Conservation (phyloP, 2,888 invertebrate species). For the Liposcelis brunnea region DNA sequence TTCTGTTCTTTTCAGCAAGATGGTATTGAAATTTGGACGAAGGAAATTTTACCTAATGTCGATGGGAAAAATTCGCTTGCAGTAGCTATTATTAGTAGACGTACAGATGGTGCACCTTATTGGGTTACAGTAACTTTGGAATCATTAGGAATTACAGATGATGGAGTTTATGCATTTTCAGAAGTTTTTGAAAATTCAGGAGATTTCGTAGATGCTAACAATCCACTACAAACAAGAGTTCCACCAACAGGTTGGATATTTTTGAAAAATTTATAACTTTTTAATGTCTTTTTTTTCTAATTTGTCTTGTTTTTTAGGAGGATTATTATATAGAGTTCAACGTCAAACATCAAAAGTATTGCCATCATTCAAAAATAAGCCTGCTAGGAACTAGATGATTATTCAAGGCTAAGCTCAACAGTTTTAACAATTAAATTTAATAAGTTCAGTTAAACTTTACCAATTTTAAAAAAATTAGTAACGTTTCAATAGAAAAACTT, state of each 20-base stretch:
- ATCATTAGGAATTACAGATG: slow-evolving; percentile 22
- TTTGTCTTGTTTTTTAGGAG: too few relatives aligned
- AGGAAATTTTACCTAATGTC: slow-evolving; percentile 16
- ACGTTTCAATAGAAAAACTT: too few relatives aligned
- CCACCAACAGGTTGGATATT: slow-evolving; percentile 8
- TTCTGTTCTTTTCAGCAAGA: slow-evolving; percentile 13
- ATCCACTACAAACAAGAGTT: not conserved
- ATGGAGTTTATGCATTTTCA: not conserved
- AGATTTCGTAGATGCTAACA: not conserved
- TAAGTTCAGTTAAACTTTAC: too few relatives aligned
- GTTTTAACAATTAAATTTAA: too few relatives aligned
- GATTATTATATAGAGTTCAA: too few relatives aligned
- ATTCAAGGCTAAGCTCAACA: too few relatives aligned
- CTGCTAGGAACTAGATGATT: too few relatives aligned
- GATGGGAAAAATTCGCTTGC: slow-evolving; percentile 29
- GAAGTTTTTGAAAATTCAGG: not conserved
- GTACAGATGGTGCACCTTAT: slow-evolving; percentile 28
- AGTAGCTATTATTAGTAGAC: slow-evolving; percentile 29
- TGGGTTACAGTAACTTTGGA: slow-evolving; percentile 21
- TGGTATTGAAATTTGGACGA: slow-evolving; percentile 17
- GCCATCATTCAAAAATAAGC: too few relatives aligned
- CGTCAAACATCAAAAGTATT: too few relatives aligned
- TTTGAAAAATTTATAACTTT: too few relatives aligned
- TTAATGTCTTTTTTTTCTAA: too few relatives aligned
- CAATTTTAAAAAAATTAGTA: too few relatives aligned